Evolutionary conservation across 2,113 vertebrate species (phyloP).

Genomic region (Dicentrarchus labrax): DNA sequence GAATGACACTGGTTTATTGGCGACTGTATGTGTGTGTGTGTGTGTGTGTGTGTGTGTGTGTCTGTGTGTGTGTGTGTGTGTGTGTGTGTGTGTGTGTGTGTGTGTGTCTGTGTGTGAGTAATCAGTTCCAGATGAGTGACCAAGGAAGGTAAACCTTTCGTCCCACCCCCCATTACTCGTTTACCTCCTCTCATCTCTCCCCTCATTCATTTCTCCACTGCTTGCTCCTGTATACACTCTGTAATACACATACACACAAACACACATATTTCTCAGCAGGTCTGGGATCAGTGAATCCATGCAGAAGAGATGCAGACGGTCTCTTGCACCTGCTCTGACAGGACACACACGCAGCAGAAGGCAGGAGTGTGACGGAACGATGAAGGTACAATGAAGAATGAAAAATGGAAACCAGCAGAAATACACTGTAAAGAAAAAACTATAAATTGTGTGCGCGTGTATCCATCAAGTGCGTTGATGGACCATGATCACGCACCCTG

Average conservation of each 20-base stretch:
- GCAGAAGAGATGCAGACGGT: constrained; percentile 67
- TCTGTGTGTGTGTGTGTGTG: constrained; percentile 53
- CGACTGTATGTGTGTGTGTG: constrained; percentile 34
- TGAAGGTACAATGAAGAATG: background rate
- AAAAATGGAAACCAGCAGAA: constrained; percentile 28
- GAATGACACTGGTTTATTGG: constrained; percentile 28
- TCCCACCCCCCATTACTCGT: constrained; percentile 31
- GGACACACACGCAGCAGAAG: constrained; percentile 11
- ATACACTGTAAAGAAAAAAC: constrained; percentile 40
- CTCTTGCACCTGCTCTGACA: constrained; percentile 55
- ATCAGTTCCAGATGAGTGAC: constrained; percentile 78
- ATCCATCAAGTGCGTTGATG: constrained; percentile 25
- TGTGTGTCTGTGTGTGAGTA: constrained; percentile 49
- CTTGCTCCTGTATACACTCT: constrained; percentile 30
- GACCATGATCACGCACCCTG: constrained; percentile 42
- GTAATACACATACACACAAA: constrained; percentile 30
- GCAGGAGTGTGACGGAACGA: constrained; percentile 26
- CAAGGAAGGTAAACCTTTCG: constrained; percentile 52
- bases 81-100: constrained; percentile 14
- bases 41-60: constrained; percentile 40
- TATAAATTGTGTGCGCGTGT: constrained; percentile 36
- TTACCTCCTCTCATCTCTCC: constrained; percentile 45
- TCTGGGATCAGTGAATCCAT: constrained; percentile 68
- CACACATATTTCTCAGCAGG: constrained; percentile 63
- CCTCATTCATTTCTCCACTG: constrained; percentile 30